phyloP scores from a whole-genome alignment of 2,797 vertebrate genomes.

The Bradypodion ventrale region DNA sequence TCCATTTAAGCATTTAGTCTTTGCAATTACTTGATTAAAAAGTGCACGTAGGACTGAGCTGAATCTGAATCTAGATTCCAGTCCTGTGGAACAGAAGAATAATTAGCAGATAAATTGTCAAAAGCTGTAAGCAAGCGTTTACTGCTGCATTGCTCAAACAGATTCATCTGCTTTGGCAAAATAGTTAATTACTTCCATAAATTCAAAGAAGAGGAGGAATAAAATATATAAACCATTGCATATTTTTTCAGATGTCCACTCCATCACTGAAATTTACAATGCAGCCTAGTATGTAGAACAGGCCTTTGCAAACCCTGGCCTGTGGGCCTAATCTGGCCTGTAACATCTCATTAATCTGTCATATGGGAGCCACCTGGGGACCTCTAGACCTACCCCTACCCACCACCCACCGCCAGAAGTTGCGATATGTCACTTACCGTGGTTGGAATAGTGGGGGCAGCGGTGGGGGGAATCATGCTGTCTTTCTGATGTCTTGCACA shows the following conservation, averaged over 20 bases:
- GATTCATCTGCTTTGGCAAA: conserved; percentile 55
- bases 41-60: conserved; percentile 6
- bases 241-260: conserved; percentile 48
- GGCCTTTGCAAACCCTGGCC: too few relatives aligned
- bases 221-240: conserved; percentile 4
- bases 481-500: too few relatives aligned
- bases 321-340: too few relatives aligned
- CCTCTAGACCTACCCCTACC: too few relatives aligned
- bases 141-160: conserved; percentile 26
- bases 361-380: too few relatives aligned
- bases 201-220: conserved; percentile 44
- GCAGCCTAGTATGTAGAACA: conserved; percentile 14
- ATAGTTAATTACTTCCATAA: conserved; percentile 52
- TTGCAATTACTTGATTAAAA: conserved; percentile 9
- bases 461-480: too few relatives aligned
- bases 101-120: conserved; percentile 26
- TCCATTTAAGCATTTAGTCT: not conserved
- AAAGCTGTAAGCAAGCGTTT: conserved; percentile 36
- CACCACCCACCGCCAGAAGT: too few relatives aligned
- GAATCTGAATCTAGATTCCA: not conserved
- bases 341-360: too few relatives aligned
- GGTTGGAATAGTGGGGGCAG: too few relatives aligned
- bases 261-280: conserved; percentile 41
- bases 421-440: too few relatives aligned
- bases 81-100: conserved; percentile 4